Base-by-base conservation (phyloP, 2,888 invertebrate genomes). In the Luperina nickerlii region DNA sequence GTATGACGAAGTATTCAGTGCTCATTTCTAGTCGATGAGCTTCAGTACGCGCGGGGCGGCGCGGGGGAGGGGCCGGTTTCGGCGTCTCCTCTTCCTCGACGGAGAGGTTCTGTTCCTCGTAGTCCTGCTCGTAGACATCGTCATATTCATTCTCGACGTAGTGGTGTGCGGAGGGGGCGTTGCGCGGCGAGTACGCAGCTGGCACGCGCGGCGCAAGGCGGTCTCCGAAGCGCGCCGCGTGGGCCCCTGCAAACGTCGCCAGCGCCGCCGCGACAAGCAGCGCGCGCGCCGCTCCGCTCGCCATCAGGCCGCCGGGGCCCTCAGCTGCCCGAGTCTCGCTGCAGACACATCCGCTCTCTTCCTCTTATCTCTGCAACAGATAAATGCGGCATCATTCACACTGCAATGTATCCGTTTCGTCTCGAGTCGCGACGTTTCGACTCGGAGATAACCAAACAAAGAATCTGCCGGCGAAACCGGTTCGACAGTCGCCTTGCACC, bases 1-100 rank as follows among this genome's bases (percentile, higher is more conserved):
- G 98, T 90, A 98, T 97, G 88, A 98, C 97, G 94, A 98, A 98
- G 95, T 98, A 98, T 94, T 98, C 98, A 9, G 98, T 98, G 95
- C 98, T 98, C 97, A 98, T 98, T 95, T 98, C 98, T 70, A 98
- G 95, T 48, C 98, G 97, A 88, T 97, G 97, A 71, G 97, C 95
- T 90, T 96, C 95, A 63, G 96, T 95, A 80, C 96, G 94, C 54
- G 94, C 94, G 70, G 96, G 95, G 42, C 95, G 95, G 62, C 95
- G 94, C 75, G 93, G 94, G 7, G 94, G 93, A 18, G 93, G 92
- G 66, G 92, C 94, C 2, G 93, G 92, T 77, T 94, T 92, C 32
- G 92, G 89, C 63, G 89, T 89, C 65, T 89, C 91, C 38, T 92
- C 91, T 69, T 94, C 93, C 70, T 94, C 94, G 27, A 88, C 90